Evolutionary conservation across 1,140 invertebrate genomes (phyloP).

Genomic region (Drosophila sp.): DNA sequence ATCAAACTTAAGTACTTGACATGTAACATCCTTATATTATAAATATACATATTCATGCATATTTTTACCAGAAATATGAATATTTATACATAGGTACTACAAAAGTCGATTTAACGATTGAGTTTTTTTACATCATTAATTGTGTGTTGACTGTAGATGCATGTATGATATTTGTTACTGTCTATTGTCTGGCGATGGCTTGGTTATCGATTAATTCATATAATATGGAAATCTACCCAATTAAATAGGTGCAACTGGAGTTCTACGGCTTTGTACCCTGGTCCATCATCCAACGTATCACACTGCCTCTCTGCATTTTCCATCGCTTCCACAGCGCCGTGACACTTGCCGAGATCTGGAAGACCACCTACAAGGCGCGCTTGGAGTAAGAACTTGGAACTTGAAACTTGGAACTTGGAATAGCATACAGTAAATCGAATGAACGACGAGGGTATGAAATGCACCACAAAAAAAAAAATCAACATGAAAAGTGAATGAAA

Average conservation of each 20-base stretch:
- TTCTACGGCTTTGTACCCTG: constrained; percentile 98
- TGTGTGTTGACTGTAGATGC: constrained; percentile 9
- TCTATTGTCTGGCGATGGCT: not conserved
- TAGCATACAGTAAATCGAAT: not conserved
- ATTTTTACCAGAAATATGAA: too few species aligned
- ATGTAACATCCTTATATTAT: too few species aligned
- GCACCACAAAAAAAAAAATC: constrained; percentile 60
- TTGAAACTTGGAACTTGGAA: too few species aligned
- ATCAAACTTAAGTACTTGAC: too few species aligned
- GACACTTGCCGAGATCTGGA: constrained; percentile 98
- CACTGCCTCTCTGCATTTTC: constrained; percentile 98
- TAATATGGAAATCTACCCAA: not conserved
- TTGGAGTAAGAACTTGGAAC: constrained; percentile 88
- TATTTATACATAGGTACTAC: too few species aligned
- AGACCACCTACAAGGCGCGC: constrained; percentile 97
- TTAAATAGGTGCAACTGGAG: constrained; percentile 89
- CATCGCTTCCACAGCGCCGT: constrained; percentile 98
- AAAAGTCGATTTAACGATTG: too few species aligned
- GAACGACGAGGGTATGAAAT: constrained; percentile 48
- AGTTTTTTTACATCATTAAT: too few species aligned
- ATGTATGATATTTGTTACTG: not conserved
- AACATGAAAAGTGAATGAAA: constrained; percentile 14
- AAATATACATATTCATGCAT: too few species aligned
- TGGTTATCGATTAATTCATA: not conserved
- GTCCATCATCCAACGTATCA: constrained; percentile 96